A percentile compares a stretch with the other conserved stretches of the same genome.
Conservation (phyloP, 2,113 vertebrate genomes). For the Amblyopsis rosae region DNA sequence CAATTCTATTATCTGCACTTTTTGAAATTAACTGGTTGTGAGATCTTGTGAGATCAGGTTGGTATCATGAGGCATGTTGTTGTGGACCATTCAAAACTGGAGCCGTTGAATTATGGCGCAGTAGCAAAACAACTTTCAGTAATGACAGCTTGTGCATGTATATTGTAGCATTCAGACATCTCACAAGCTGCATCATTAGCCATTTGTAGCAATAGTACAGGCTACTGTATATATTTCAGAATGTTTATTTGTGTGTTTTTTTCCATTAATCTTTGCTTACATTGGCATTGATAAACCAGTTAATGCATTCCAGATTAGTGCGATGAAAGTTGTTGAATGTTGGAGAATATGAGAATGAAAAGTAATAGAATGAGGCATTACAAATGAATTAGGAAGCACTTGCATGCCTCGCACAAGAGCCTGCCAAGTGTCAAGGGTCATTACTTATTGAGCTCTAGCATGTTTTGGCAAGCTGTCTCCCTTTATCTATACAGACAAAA, state of each 20-base stretch:
- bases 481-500: conserved; percentile 22
- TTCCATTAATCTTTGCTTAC: conserved; percentile 48
- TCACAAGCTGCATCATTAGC: conserved; percentile 20
- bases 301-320: conserved; percentile 57
- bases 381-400: conserved; percentile 14
- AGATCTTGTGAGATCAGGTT: no score
- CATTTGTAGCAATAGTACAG: conserved; percentile 20
- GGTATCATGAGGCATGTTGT: no score
- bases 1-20: no score
- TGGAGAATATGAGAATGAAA: conserved; percentile 9
- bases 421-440: conserved; percentile 26
- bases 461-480: conserved; percentile 23
- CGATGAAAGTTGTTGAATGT: conserved; percentile 19
- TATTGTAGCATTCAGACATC: conserved; percentile 6
- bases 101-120: conserved; percentile 17
- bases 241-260: background rate
- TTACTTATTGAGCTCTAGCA: conserved; percentile 35
- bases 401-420: conserved; percentile 21
- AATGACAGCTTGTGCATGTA: background rate
- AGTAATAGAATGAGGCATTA: conserved; percentile 34
- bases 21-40: no score
- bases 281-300: conserved; percentile 26
- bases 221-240: conserved; percentile 20
- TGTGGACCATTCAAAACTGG: conserved; percentile 11
- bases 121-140: conserved; percentile 15